A percentile compares a stretch with the other conserved stretches of the same genome.
Evolutionary conservation across 2,797 vertebrate genomes (phyloP).

Genomic region (Oreochromis grahami): DNA sequence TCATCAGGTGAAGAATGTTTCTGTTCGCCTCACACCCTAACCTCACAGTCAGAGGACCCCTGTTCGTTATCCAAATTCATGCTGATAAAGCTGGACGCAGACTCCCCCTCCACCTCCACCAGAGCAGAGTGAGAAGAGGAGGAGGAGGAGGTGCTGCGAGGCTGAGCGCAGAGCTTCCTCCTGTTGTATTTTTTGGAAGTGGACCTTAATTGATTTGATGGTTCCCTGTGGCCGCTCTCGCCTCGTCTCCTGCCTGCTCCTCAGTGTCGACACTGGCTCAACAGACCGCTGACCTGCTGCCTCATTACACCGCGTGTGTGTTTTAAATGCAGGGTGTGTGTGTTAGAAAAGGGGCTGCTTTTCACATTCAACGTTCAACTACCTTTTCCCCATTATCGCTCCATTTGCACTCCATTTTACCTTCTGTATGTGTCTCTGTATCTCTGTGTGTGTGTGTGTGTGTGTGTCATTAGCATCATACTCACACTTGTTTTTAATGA

Average conservation of each 20-base stretch:
- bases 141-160: constrained; percentile 84
- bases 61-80: background rate
- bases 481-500: constrained; percentile 39
- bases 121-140: constrained; percentile 44
- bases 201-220: constrained; percentile 95
- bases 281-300: constrained; percentile 48
- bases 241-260: constrained; percentile 24
- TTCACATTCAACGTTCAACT: constrained; percentile 31
- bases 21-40: background rate
- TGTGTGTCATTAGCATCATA: constrained; percentile 9
- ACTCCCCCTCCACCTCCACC: background rate
- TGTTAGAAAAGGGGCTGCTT: background rate
- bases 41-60: background rate
- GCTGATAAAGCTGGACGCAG: background rate
- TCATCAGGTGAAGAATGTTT: background rate
- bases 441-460: background rate
- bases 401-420: constrained; percentile 23
- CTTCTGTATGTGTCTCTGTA: background rate
- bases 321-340: background rate
- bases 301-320: constrained; percentile 43
- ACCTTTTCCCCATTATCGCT: constrained; percentile 36
- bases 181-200: constrained; percentile 75
- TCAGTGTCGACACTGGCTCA: constrained; percentile 4
- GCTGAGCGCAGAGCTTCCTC: constrained; percentile 68
- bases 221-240: constrained; percentile 79